phyloP scores from a whole-genome alignment of 2,797 vertebrate species.

The Microctenopoma stevenorrisi region DNA sequence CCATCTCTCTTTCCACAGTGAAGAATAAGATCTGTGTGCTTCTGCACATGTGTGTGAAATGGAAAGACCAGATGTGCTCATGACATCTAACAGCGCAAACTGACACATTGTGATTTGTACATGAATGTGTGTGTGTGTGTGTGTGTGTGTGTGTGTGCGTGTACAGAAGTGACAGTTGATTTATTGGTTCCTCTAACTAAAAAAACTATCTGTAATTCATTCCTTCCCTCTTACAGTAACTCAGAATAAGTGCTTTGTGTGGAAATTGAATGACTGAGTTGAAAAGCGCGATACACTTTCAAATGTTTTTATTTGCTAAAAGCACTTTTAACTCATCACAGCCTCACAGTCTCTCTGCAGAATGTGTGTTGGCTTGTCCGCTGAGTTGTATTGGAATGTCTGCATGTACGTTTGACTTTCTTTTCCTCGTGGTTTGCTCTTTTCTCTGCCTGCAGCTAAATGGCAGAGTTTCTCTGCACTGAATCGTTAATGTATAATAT shows the following conservation, averaged over 20 bases:
- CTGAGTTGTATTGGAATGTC: conserved; percentile 54
- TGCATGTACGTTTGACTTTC: conserved; percentile 32
- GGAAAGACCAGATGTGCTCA: conserved; percentile 48
- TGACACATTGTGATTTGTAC: conserved; percentile 14
- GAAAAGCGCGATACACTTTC: no score
- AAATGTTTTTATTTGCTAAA: no score
- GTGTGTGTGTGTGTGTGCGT: not conserved
- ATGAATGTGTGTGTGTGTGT: not conserved
- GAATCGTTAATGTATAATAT: not conserved
- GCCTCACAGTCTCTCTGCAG: conserved; percentile 18
- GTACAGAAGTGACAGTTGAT: conserved; percentile 11
- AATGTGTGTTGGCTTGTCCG: conserved; percentile 63
- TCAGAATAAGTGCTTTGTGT: no score
- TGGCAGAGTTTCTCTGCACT: conserved; percentile 32
- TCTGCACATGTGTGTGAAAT: not conserved
- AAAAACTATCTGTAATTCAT: not conserved
- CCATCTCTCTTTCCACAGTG: not conserved
- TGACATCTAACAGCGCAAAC: conserved; percentile 11
- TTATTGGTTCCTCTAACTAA: not conserved
- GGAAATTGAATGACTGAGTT: not conserved
- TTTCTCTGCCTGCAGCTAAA: conserved; percentile 46
- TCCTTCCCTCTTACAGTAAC: not conserved
- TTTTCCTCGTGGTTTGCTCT: conserved; percentile 5
- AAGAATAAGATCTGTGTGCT: conserved; percentile 1
- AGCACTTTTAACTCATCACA: not conserved